phyloP scores from a whole-genome alignment of 2,113 vertebrate genomes.

The Aramus guarauna region DNA sequence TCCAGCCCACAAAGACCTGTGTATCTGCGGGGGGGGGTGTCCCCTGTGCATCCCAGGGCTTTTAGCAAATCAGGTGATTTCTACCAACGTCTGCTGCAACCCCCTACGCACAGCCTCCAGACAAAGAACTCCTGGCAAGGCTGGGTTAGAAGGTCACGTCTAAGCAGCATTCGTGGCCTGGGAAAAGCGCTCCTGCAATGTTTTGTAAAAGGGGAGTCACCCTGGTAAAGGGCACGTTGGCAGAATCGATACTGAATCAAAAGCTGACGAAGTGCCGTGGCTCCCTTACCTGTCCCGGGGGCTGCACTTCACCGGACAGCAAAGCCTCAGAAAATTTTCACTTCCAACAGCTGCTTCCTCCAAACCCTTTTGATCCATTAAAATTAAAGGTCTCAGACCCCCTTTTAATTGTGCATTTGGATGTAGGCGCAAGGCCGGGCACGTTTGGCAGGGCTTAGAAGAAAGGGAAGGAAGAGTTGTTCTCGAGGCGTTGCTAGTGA shows the following conservation, averaged over 20 bases:
- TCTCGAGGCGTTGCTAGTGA: neutral
- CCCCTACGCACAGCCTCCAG: neutral
- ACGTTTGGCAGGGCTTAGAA: neutral
- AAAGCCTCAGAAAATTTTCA: neutral
- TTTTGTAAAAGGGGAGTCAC: neutral
- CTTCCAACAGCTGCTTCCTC: neutral
- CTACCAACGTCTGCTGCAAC: neutral
- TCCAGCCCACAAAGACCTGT: neutral
- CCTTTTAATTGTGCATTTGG: neutral
- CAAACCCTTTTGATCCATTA: conserved; percentile 13
- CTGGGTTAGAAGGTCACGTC: neutral
- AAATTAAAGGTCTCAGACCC: conserved; percentile 15
- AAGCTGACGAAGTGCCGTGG: neutral
- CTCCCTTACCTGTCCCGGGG: neutral
- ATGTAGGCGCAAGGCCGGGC: neutral
- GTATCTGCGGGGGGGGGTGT: neutral
- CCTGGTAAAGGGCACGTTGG: neutral
- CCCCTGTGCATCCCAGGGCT: neutral
- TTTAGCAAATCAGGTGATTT: neutral
- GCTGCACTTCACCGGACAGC: neutral
- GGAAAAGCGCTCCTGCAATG: neutral
- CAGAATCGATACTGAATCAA: neutral
- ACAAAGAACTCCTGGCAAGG: neutral
- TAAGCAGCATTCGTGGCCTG: neutral
- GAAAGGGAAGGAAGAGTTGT: neutral